Evolutionary conservation across 2,888 invertebrate genomes (phyloP).

Genomic region (Machimus atricapillus): DNA sequence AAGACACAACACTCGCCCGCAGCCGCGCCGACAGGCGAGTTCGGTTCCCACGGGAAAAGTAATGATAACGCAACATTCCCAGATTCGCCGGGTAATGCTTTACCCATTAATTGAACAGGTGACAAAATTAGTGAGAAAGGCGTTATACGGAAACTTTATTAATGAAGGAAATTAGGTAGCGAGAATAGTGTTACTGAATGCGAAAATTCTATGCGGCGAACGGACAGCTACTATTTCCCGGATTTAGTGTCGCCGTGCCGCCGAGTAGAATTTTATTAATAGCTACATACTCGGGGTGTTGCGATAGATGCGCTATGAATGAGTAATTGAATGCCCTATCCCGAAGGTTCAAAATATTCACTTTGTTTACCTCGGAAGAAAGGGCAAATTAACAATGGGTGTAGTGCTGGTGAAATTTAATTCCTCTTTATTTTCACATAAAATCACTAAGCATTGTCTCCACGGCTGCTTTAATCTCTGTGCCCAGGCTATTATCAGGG

Average conservation of each 20-base stretch:
- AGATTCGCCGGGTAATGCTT: constrained; percentile 26
- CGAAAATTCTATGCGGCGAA: background rate
- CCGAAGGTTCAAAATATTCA: background rate
- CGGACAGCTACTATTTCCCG: background rate
- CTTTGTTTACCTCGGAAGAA: background rate
- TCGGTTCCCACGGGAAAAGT: constrained; percentile 13
- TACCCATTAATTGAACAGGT: constrained; percentile 33
- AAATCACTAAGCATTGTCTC: background rate
- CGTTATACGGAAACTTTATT: constrained; percentile 2
- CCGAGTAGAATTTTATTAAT: background rate
- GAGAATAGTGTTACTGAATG: background rate
- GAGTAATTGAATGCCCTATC: background rate
- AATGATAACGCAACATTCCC: constrained; percentile 16
- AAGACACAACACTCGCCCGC: constrained; percentile 2
- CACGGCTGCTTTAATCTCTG: background rate
- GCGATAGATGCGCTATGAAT: background rate
- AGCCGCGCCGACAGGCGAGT: background rate
- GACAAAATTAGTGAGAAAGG: constrained; percentile 26
- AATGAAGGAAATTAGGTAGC: background rate
- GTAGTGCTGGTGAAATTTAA: background rate
- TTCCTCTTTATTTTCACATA: background rate
- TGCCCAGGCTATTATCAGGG: background rate
- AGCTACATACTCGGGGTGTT: background rate
- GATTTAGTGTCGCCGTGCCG: background rate
- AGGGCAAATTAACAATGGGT: background rate